These are phyloP conservation scores for Plotosus lineatus DNA, from an alignment of 2,113 vertebrate genomes.

Conservation along the genomic window DNA sequence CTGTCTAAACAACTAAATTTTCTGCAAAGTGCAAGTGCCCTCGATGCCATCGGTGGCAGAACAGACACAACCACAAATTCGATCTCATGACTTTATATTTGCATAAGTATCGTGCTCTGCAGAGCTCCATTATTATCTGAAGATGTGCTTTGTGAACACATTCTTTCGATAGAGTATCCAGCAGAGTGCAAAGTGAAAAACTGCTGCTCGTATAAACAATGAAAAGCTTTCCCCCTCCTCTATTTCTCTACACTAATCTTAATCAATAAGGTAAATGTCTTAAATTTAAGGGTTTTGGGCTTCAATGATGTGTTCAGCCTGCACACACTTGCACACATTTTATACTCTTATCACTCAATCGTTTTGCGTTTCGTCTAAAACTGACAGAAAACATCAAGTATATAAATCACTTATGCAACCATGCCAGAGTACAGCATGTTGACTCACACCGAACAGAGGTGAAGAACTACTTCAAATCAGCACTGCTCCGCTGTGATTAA, in stretches of 20 bases:
- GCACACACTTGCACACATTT: background rate
- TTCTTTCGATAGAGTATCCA: background rate
- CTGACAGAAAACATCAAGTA: background rate
- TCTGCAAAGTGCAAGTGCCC: no score
- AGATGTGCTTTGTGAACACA: background rate
- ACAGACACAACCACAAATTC: no score
- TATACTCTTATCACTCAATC: background rate
- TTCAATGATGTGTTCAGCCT: background rate
- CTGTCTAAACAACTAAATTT: no score
- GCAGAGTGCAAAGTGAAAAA: background rate
- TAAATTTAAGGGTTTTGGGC: background rate
- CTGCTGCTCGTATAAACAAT: background rate
- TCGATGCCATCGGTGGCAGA: no score
- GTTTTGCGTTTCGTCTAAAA: background rate
- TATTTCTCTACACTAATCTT: background rate
- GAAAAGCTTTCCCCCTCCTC: no score
- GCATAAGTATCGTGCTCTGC: no score
- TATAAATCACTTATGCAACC: background rate
- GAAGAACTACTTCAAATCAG: background rate
- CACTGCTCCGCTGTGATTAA: background rate
- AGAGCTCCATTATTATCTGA: background rate
- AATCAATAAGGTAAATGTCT: background rate
- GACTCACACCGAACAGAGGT: background rate
- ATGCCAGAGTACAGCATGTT: background rate
- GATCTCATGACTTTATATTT: no score